Evolutionary conservation across 2,113 vertebrate species (phyloP).

Genomic region (Hoplias malabaricus): DNA sequence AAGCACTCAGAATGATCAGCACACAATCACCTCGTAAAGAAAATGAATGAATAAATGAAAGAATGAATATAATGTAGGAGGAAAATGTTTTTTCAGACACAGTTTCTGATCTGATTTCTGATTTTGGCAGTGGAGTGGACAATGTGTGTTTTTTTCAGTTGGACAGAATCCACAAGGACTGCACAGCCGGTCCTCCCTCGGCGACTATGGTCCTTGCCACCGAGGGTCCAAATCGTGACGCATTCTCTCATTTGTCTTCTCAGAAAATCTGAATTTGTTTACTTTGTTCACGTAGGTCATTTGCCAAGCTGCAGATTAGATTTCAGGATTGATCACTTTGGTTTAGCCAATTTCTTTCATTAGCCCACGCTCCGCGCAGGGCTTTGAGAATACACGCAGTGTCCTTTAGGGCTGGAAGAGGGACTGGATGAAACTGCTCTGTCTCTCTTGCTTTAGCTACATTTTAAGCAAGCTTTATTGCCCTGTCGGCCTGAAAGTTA

Average conservation of each 20-base stretch:
- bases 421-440: neutral
- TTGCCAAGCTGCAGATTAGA: neutral
- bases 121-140: too few species aligned
- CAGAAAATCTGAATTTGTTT: neutral
- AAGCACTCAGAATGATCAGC: too few species aligned
- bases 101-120: too few species aligned
- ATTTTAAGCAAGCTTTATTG: neutral
- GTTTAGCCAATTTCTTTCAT: neutral
- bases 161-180: neutral
- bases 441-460: too few species aligned
- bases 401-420: neutral
- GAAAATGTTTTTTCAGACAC: too few species aligned
- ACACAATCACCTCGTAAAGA: too few species aligned
- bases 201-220: too few species aligned
- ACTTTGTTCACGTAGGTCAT: too few species aligned
- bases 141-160: too few species aligned
- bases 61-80: too few species aligned
- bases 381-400: neutral
- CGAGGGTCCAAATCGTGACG: neutral
- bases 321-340: neutral
- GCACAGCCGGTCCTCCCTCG: neutral
- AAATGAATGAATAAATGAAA: too few species aligned
- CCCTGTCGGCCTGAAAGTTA: neutral
- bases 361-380: neutral
- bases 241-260: neutral